Evolutionary conservation across 2,797 vertebrate genomes (phyloP).

Genomic region (Mycteria americana): DNA sequence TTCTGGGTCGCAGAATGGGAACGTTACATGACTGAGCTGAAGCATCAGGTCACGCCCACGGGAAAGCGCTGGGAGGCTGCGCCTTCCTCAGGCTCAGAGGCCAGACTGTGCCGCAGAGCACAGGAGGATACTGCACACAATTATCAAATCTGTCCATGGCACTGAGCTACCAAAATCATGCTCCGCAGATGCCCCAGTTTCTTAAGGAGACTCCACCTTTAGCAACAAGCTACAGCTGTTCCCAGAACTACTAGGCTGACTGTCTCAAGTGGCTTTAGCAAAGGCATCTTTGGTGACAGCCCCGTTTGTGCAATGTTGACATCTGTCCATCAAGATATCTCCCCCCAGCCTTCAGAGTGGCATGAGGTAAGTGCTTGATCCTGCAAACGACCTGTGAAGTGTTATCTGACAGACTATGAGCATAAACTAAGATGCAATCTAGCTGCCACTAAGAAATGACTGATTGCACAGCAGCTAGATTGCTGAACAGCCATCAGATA

Average conservation of each 20-base stretch:
- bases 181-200: neutral
- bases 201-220: neutral
- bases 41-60: neutral
- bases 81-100: neutral
- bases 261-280: neutral
- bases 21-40: neutral
- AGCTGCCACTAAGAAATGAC: neutral
- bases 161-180: neutral
- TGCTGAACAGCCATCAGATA: neutral
- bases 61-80: neutral
- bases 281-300: neutral
- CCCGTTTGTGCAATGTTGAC: neutral
- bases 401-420: neutral
- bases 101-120: neutral
- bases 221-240: neutral
- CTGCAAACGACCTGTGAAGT: neutral
- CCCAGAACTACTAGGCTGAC: neutral
- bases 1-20: neutral
- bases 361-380: neutral
- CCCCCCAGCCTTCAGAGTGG: neutral
- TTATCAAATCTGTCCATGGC: neutral
- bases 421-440: neutral
- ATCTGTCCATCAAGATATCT: neutral
- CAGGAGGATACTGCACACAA: neutral
- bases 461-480: neutral